Evolutionary conservation across 1,140 invertebrate species (phyloP).

Genomic region (Brachionus koreanus): DNA sequence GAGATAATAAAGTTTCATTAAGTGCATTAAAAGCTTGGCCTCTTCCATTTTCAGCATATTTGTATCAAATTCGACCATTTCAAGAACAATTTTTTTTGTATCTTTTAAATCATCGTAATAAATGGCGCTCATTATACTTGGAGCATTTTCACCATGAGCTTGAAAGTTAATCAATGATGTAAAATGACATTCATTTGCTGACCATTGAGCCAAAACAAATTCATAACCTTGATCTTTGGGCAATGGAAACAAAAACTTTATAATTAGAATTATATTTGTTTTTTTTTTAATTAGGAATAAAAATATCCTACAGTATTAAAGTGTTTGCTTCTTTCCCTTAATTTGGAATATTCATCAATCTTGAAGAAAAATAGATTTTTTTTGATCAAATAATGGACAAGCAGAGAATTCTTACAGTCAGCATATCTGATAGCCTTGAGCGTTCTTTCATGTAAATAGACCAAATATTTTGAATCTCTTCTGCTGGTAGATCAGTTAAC

Average conservation of each 20-base stretch:
- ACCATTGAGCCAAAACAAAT: conserved; percentile 33
- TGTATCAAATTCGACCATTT: conserved; percentile 32
- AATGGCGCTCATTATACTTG: conserved; percentile 9
- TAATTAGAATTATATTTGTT: not conserved
- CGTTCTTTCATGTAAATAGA: conserved; percentile 24
- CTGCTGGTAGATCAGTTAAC: not conserved
- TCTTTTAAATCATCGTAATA: conserved; percentile 43
- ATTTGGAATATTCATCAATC: conserved; percentile 1
- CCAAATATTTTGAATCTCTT: conserved; percentile 43
- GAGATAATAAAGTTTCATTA: conserved; percentile 22
- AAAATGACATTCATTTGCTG: conserved; percentile 28
- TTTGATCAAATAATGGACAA: not conserved
- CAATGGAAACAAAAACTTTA: conserved; percentile 36
- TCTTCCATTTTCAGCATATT: conserved; percentile 19
- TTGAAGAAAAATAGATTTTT: not conserved
- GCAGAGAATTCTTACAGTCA: not conserved
- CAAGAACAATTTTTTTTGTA: conserved; percentile 1
- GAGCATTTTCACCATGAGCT: conserved; percentile 42
- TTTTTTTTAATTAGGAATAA: not conserved
- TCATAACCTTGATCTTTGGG: conserved; percentile 41
- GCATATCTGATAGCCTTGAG: not conserved
- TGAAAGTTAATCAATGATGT: conserved; percentile 38
- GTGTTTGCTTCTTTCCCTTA: not conserved
- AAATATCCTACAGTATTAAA: conserved; percentile 32
- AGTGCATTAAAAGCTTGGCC: conserved; percentile 9